Evolutionary conservation across 2,888 invertebrate species (phyloP).

Genomic region (Sinodicranocentrus sp.): DNA sequence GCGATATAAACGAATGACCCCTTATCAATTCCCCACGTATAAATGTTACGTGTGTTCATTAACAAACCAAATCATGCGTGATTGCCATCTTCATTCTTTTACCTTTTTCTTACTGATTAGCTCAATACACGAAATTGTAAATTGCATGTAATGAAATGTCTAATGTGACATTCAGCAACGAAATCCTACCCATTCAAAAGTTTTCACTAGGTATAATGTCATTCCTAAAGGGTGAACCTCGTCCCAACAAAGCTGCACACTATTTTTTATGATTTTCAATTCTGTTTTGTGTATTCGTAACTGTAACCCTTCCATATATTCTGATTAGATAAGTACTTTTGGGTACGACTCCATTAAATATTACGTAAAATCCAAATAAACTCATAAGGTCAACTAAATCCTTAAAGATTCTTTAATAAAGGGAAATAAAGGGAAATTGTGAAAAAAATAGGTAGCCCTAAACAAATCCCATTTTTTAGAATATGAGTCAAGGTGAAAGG

Average conservation of each 20-base stretch:
- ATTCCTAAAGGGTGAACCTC: not conserved
- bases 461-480: not conserved
- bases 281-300: not conserved
- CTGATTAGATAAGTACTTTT: no score
- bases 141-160: conserved; percentile 5
- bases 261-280: not conserved
- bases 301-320: no score
- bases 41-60: conserved; percentile 25
- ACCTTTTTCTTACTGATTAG: conserved; percentile 12
- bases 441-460: not conserved
- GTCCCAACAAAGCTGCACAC: no score
- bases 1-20: not conserved
- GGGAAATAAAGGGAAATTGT: conserved; percentile 6
- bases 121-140: not conserved
- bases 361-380: not conserved
- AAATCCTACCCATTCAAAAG: not conserved
- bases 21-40: not conserved
- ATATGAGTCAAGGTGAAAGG: conserved; percentile 4
- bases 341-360: no score
- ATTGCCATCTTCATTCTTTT: conserved; percentile 32
- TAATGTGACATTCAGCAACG: not conserved
- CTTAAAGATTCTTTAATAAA: not conserved
- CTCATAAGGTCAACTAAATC: conserved; percentile 8
- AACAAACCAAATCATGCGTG: conserved; percentile 44
- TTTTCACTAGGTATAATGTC: not conserved